Conservation (phyloP, 2,797 vertebrate species). For the Parambassis ranga region DNA sequence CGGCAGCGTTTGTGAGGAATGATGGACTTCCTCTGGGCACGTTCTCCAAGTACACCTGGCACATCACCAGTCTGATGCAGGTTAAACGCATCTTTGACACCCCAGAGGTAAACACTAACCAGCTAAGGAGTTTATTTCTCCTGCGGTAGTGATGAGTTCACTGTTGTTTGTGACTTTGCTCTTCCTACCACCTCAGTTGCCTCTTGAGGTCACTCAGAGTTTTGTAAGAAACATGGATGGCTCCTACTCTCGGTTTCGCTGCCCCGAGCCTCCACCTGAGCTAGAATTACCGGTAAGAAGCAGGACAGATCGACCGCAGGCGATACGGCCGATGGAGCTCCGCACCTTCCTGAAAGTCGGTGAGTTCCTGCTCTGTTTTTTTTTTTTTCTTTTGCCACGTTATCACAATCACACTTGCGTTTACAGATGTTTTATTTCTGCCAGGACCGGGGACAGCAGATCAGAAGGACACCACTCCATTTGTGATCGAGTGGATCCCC, state of each 20-base stretch:
- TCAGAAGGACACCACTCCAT: conserved; percentile 85
- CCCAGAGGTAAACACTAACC: conserved; percentile 78
- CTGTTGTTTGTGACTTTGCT: no score
- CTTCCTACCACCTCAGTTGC: conserved; percentile 77
- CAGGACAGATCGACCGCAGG: conserved; percentile 81
- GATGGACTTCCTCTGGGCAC: conserved; percentile 86
- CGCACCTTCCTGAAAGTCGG: conserved; percentile 94
- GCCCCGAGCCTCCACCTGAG: conserved; percentile 83
- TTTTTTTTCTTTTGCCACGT: background rate
- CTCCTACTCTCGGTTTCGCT: conserved; percentile 84
- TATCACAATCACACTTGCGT: background rate
- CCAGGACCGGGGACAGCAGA: conserved; percentile 82
- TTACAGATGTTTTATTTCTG: background rate
- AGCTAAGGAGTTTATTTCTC: background rate
- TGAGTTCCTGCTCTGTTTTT: conserved; percentile 56
- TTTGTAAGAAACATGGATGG: conserved; percentile 91
- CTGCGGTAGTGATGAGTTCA: no score
- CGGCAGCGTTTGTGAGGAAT: conserved; percentile 84
- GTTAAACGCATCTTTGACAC: conserved; percentile 94
- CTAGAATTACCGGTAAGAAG: conserved; percentile 70
- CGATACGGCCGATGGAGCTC: conserved; percentile 88
- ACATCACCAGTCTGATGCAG: conserved; percentile 89
- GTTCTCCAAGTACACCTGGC: conserved; percentile 93
- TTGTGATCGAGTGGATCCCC: conserved; percentile 93
- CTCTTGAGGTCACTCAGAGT: conserved; percentile 89